Base-by-base conservation (phyloP, 1,140 invertebrate species). In the Asobara japonica region DNA sequence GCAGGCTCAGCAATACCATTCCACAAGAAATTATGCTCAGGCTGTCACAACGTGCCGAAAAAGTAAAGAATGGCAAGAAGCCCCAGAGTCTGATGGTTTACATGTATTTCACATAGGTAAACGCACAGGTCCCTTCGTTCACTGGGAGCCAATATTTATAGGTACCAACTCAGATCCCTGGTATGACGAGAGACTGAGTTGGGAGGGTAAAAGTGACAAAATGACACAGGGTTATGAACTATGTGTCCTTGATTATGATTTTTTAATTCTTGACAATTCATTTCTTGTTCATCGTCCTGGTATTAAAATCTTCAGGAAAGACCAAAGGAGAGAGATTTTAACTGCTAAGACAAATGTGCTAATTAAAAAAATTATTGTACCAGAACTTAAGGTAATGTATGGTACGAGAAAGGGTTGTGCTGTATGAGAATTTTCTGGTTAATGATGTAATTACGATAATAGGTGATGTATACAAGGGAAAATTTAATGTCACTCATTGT, bases 171-270 rank as follows among this genome's bases (percentile, higher is more conserved):
- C 91, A 7, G 96, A 97, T 80, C 96, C 96, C 0, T 88, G 95
- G 65, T 98, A 97, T 80, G 96, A 97, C 76, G 93, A 96, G 81
- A 89, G 95, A 82, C 90, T 96, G 20, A 95, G 93, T 80, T 96
- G 95, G 95, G 94, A 96, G 81, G 95, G 95, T 62, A 95, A 94
- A 86, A 95, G 94, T 83, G 94, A 96, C 84, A 96, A 96, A 89
- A 97, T 97, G 96, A 96, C 95, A 36, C 96, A 97, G 94, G 95
- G 94, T 72, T 96, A 96, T 84, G 91, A 93, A 36, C 89, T 96
- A 48, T 96, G 95, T 85, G 93, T 95, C 3, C 86, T 95, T 78
- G 93, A 96, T 84, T 97, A 96, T 81, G 94, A 96, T 78, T 96
- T 97, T 82, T 91, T 96, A 82, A 96, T 96, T 76, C 81, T 97